Percentiles rank a stretch among this genome's conserved stretches.
These are phyloP conservation scores for Rhagoletis pomonella DNA, from an alignment of 1,140 invertebrate species.

Conservation along the genomic window DNA sequence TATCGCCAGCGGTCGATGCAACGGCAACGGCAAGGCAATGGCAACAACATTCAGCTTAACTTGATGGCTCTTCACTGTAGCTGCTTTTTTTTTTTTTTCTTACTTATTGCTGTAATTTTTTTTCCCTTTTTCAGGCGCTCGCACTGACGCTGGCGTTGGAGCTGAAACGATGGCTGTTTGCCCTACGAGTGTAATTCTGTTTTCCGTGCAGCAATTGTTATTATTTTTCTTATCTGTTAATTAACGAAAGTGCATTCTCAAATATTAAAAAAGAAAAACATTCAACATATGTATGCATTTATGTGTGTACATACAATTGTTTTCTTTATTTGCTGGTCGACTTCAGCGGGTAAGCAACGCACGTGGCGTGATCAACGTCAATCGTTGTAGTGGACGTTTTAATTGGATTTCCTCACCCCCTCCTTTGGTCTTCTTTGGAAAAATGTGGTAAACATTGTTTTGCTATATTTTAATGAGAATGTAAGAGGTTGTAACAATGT, in stretches of 20 bases:
- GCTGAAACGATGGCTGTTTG: neutral
- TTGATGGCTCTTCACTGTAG: neutral
- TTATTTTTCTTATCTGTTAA: constrained; percentile 44
- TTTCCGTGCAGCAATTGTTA: constrained; percentile 11
- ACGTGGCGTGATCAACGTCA: neutral
- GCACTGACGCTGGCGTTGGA: too few species aligned
- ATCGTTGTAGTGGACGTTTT: constrained; percentile 23
- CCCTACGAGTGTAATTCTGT: neutral
- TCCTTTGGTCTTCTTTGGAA: neutral
- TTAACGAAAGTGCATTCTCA: constrained; percentile 46
- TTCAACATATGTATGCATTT: constrained; percentile 8
- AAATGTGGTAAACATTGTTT: constrained; percentile 9
- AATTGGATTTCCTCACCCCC: constrained; percentile 8
- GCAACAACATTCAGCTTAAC: neutral
- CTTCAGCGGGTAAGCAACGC: neutral
- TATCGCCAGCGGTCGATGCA: neutral
- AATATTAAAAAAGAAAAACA: constrained; percentile 31
- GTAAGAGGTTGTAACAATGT: neutral
- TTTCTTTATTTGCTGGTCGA: neutral
- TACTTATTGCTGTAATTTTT: neutral
- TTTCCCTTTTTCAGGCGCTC: neutral
- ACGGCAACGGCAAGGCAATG: too few species aligned
- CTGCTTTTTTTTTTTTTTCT: neutral
- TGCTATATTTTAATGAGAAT: constrained; percentile 12
- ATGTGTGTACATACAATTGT: neutral